phyloP scores from a whole-genome alignment of 2,888 invertebrate genomes.

The Caenorhabditis becei region DNA sequence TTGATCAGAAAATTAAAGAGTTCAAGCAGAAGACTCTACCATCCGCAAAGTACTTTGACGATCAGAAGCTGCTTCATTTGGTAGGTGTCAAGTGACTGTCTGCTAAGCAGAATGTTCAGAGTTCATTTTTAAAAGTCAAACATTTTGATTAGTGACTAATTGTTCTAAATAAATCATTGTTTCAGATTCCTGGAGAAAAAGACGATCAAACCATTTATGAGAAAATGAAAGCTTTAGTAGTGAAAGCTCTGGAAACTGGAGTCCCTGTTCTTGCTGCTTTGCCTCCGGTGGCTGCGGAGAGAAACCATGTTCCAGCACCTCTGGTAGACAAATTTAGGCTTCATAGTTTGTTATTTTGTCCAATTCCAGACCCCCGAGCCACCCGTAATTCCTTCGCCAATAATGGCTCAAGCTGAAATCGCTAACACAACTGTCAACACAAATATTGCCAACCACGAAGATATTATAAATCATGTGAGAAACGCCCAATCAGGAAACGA shows the following conservation, averaged over 20 bases:
- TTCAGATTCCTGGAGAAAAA: conserved; percentile 81
- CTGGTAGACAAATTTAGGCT: neutral
- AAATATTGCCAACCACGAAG: conserved; percentile 34
- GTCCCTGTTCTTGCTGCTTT: conserved; percentile 47
- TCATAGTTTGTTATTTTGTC: neutral
- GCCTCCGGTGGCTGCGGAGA: conserved; percentile 13
- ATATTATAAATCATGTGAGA: conserved; percentile 41
- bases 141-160: neutral
- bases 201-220: conserved; percentile 78
- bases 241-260: conserved; percentile 76
- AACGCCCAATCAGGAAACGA: neutral
- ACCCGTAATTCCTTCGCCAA: conserved; percentile 23
- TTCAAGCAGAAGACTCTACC: conserved; percentile 82
- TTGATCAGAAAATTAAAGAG: conserved; percentile 75
- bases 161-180: neutral
- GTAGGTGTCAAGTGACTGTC: conserved; percentile 53
- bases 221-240: conserved; percentile 76
- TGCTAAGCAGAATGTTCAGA: too few species aligned
- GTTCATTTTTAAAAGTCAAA: neutral
- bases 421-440: conserved; percentile 34
- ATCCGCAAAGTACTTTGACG: conserved; percentile 82
- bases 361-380: conserved; percentile 18
- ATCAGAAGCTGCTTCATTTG: conserved; percentile 80
- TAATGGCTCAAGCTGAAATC: conserved; percentile 44
- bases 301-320: conserved; percentile 23